These are phyloP conservation scores for Austrofundulus limnaeus DNA, from an alignment of 2,113 vertebrate genomes.

Conservation along the genomic window DNA sequence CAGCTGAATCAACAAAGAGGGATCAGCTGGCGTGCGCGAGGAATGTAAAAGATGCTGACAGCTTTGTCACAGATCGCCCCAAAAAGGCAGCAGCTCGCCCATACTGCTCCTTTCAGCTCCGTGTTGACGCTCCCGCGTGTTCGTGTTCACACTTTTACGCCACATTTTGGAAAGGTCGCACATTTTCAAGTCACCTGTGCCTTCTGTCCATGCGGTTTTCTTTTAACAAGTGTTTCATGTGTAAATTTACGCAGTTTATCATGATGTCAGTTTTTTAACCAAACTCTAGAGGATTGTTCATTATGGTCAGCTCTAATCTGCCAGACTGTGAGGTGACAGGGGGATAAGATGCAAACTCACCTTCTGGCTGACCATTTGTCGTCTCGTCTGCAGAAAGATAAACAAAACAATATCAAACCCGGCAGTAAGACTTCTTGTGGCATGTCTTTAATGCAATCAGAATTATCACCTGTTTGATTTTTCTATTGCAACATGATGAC, in stretches of 20 bases:
- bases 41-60: constrained; percentile 64
- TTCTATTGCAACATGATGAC: constrained; percentile 16
- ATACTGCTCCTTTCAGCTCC: constrained; percentile 48
- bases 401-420: constrained; percentile 29
- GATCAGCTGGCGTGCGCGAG: constrained; percentile 61
- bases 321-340: constrained; percentile 20
- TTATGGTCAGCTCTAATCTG: constrained; percentile 1
- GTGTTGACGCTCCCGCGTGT: constrained; percentile 51
- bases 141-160: constrained; percentile 60
- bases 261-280: not conserved
- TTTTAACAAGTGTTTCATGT: constrained; percentile 11
- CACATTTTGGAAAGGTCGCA: constrained; percentile 13
- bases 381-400: constrained; percentile 68
- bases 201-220: not conserved
- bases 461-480: constrained; percentile 2
- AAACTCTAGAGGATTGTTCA: not conserved
- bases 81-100: constrained; percentile 33
- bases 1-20: constrained; percentile 77
- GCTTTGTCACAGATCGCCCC: constrained; percentile 34
- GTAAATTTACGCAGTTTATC: not conserved
- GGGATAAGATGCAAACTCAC: constrained; percentile 66
- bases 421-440: not conserved
- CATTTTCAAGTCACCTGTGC: constrained; percentile 6
- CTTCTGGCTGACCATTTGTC: constrained; percentile 72
- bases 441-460: constrained; percentile 1